These are phyloP conservation scores for Exaiptasia diaphana DNA, from an alignment of 64 coral and sea anemone genomes.

Conservation along the genomic window DNA sequence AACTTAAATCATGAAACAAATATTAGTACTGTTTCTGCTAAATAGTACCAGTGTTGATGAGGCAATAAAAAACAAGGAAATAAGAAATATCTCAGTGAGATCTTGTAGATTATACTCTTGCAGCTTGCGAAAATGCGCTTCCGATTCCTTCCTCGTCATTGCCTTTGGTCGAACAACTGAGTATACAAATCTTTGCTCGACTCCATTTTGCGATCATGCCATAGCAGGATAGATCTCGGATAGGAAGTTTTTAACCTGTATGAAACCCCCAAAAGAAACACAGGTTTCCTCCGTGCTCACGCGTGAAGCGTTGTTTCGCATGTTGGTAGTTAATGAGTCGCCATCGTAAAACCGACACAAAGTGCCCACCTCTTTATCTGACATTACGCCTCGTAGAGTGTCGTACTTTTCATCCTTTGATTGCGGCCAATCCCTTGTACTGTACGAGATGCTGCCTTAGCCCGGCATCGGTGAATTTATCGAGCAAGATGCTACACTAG, in stretches of 20 bases:
- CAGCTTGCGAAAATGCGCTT: background rate
- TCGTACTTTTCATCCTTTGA: slow-evolving; percentile 47
- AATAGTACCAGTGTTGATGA: too few relatives aligned
- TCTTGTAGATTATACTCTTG: slow-evolving; percentile 35
- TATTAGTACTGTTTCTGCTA: too few relatives aligned
- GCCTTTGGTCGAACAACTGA: slow-evolving; percentile 20
- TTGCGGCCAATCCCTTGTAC: background rate
- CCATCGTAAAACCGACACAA: slow-evolving; percentile 36
- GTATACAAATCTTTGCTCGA: slow-evolving; percentile 21
- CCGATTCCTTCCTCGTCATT: slow-evolving; percentile 24
- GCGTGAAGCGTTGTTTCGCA: background rate
- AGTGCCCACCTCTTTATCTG: slow-evolving; percentile 21
- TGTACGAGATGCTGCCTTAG: slow-evolving; percentile 24
- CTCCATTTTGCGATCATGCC: slow-evolving; percentile 21
- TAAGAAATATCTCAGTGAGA: slow-evolving; percentile 36
- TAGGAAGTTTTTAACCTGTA: slow-evolving; percentile 36
- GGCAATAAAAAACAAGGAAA: too few relatives aligned
- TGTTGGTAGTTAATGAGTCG: slow-evolving; percentile 20
- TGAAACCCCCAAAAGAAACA: slow-evolving; percentile 37
- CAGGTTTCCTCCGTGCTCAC: slow-evolving; percentile 20
- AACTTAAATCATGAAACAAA: too few relatives aligned
- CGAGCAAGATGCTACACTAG: background rate
- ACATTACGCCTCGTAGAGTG: background rate
- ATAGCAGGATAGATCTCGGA: slow-evolving; percentile 15
- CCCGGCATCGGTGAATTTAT: slow-evolving; percentile 39